phyloP scores from a whole-genome alignment of 2,797 vertebrate genomes.

The Sciaenops ocellatus region DNA sequence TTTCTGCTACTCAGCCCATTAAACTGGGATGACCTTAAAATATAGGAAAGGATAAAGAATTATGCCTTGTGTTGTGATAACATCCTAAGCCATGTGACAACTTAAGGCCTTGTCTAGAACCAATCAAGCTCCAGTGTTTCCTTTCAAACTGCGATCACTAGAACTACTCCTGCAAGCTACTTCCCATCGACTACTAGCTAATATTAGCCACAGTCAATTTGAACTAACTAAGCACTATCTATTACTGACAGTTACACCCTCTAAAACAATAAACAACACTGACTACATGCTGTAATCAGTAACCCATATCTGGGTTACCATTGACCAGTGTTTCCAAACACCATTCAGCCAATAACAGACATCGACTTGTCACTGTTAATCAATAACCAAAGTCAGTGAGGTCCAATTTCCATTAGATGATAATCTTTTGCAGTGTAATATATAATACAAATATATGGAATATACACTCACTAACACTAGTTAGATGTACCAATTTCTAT shows the following conservation, averaged over 20 bases:
- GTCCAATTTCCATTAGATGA: slow-evolving; percentile 4
- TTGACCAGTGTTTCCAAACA: slow-evolving; percentile 27
- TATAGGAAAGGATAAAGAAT: not conserved
- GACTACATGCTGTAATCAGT: slow-evolving; percentile 19
- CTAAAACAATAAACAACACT: slow-evolving; percentile 32
- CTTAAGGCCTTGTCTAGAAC: slow-evolving; percentile 8
- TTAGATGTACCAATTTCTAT: not conserved
- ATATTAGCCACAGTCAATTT: not conserved
- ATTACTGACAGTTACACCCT: slow-evolving; percentile 12
- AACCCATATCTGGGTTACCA: slow-evolving; percentile 26
- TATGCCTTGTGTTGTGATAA: not conserved
- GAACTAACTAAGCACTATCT: slow-evolving; percentile 6
- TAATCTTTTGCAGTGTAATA: not conserved
- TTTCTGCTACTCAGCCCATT: not conserved
- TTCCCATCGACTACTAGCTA: slow-evolving; percentile 17
- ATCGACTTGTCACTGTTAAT: slow-evolving; percentile 24
- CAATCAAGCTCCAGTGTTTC: not conserved
- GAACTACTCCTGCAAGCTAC: slow-evolving; percentile 13
- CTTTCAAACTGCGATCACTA: slow-evolving; percentile 36
- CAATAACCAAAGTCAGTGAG: slow-evolving; percentile 25
- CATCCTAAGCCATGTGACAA: slow-evolving; percentile 4
- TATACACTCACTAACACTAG: not conserved
- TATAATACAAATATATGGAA: not conserved
- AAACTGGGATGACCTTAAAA: not conserved
- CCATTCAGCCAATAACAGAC: slow-evolving; percentile 30